Evolutionary conservation across 1,140 invertebrate genomes (phyloP).

Genomic region (Zaprionus taronus): DNA sequence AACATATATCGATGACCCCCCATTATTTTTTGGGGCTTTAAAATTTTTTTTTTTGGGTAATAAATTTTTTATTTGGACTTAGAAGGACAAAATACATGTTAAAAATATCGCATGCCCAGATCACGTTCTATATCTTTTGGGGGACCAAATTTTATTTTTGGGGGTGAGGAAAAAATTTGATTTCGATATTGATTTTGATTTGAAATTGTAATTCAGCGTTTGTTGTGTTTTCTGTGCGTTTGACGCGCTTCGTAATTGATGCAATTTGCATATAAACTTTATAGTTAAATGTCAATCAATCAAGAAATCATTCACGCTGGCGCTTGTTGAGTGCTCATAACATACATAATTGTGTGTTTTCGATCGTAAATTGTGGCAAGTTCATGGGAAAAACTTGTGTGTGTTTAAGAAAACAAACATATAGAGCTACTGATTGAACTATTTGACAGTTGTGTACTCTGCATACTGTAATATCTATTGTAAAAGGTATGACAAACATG

Average conservation of each 20-base stretch:
- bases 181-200: constrained; percentile 42
- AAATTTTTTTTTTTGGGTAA: too few relatives aligned
- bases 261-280: constrained; percentile 62
- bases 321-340: background rate
- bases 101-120: too few relatives aligned
- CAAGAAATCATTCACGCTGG: constrained; percentile 59
- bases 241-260: constrained; percentile 68
- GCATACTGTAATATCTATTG: background rate
- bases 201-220: constrained; percentile 38
- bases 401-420: background rate
- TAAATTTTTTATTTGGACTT: too few relatives aligned
- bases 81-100: too few relatives aligned
- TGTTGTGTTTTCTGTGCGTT: constrained; percentile 38
- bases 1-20: too few relatives aligned
- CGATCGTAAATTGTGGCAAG: constrained; percentile 16
- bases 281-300: constrained; percentile 56
- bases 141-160: too few relatives aligned
- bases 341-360: constrained; percentile 3
- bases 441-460: background rate
- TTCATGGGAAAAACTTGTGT: constrained; percentile 18
- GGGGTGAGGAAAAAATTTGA: too few relatives aligned
- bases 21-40: too few relatives aligned
- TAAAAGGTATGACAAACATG: too few relatives aligned
- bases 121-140: too few relatives aligned
- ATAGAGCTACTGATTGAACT: background rate